Percentiles rank a stretch among this genome's conserved stretches.
These are phyloP conservation scores for Cassiopea andromeda DNA, from an alignment of 30 jellyfish, hydroid and myxozoan genomes.

Conservation along the genomic window DNA sequence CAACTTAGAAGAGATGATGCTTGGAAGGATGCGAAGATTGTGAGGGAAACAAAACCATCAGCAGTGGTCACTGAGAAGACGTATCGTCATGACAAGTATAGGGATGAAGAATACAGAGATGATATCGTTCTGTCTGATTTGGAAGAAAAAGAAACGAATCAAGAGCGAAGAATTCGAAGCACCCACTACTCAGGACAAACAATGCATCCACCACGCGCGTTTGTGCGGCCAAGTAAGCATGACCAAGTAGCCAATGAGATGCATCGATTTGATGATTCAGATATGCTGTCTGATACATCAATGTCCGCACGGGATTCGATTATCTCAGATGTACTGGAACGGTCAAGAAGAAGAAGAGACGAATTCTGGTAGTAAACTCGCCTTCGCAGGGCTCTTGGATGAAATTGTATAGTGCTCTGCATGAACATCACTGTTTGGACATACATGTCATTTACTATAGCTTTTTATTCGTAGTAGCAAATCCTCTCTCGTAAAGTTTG, in stretches of 20 bases:
- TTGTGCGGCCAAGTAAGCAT: constrained; percentile 60
- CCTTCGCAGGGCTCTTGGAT: not conserved
- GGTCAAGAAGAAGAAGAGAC: constrained; percentile 68
- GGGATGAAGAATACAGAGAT: constrained; percentile 29
- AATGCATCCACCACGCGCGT: constrained; percentile 58
- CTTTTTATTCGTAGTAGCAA: not conserved
- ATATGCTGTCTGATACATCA: constrained; percentile 60
- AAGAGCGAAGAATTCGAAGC: not conserved
- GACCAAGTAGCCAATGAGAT: constrained; percentile 9
- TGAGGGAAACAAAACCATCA: constrained; percentile 36
- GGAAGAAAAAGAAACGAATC: constrained; percentile 4
- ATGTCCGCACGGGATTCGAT: constrained; percentile 76
- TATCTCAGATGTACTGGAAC: constrained; percentile 69
- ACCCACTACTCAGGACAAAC: not conserved
- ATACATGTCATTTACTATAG: not conserved
- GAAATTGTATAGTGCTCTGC: not conserved
- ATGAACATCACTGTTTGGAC: not conserved
- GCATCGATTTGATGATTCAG: constrained; percentile 29
- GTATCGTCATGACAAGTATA: constrained; percentile 38
- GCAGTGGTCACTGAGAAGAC: constrained; percentile 3
- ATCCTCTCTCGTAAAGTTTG: not conserved
- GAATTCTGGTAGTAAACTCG: constrained; percentile 47
- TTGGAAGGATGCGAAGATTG: not conserved
- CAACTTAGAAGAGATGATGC: not conserved
- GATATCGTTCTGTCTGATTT: constrained; percentile 45